A percentile compares a stretch with the other conserved stretches of the same genome.
Evolutionary conservation across 2,888 invertebrate genomes (phyloP).

Genomic region (Eurytoma californica): DNA sequence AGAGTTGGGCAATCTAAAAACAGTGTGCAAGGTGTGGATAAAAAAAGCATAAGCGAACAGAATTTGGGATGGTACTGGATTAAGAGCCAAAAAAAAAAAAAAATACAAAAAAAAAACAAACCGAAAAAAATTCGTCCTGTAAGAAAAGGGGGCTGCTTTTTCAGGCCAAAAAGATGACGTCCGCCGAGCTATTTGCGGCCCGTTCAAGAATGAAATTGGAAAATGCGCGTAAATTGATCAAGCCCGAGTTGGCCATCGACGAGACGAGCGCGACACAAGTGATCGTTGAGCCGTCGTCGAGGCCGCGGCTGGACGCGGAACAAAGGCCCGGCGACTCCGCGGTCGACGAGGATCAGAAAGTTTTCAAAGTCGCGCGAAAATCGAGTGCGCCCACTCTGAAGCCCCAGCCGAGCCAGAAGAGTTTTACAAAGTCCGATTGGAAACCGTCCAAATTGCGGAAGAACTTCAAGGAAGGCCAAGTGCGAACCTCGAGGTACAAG

Average conservation of each 20-base stretch:
- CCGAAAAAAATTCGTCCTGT: neutral
- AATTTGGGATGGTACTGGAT: slow-evolving; percentile 44
- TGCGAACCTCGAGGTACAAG: slow-evolving; percentile 49
- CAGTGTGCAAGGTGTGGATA: slow-evolving; percentile 50
- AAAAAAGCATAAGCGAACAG: slow-evolving; percentile 18
- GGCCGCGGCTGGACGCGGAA: slow-evolving; percentile 44
- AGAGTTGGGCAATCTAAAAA: slow-evolving; percentile 46
- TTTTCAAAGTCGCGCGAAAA: slow-evolving; percentile 43
- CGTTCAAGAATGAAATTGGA: slow-evolving; percentile 71
- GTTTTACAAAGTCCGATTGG: slow-evolving; percentile 46
- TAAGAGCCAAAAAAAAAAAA: slow-evolving; percentile 37
- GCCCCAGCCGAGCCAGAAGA: slow-evolving; percentile 13
- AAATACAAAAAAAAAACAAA: slow-evolving; percentile 24
- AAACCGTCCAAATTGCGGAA: slow-evolving; percentile 46
- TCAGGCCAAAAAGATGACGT: slow-evolving; percentile 69
- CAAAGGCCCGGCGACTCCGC: slow-evolving; percentile 32
- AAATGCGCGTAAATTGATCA: slow-evolving; percentile 67
- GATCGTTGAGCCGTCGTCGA: slow-evolving; percentile 35
- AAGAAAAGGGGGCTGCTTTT: slow-evolving; percentile 59
- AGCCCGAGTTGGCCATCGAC: slow-evolving; percentile 63
- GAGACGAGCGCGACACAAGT: slow-evolving; percentile 48
- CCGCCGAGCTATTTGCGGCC: slow-evolving; percentile 65
- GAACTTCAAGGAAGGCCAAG: slow-evolving; percentile 23
- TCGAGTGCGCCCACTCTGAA: neutral
- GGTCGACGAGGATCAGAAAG: slow-evolving; percentile 50